Evolutionary conservation across 37 sponge, comb jelly and placozoan genomes (phyloP).

Genomic region (Hormiphora californensis): DNA sequence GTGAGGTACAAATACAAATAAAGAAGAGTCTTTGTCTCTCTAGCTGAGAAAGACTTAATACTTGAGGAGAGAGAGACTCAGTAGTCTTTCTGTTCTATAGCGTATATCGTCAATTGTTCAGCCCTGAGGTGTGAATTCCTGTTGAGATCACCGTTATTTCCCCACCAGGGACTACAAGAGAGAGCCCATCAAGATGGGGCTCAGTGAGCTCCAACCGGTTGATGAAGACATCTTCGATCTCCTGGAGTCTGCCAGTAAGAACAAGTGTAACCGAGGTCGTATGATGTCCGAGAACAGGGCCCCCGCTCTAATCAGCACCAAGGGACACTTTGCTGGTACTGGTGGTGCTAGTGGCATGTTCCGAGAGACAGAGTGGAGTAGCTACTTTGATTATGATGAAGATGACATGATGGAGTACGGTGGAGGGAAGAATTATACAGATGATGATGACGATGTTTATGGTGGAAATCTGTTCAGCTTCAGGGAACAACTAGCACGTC

Average conservation of each 20-base stretch:
- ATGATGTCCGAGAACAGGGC: slow-evolving; percentile 14
- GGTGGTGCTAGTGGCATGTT: slow-evolving; percentile 2
- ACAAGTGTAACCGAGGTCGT: neutral
- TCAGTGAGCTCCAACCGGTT: neutral
- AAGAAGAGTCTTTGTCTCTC: neutral
- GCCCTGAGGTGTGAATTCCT: too few relatives aligned
- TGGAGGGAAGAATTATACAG: neutral
- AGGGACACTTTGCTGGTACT: slow-evolving; percentile 28
- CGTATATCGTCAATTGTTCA: too few relatives aligned
- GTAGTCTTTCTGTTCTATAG: too few relatives aligned
- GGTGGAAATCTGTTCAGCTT: slow-evolving; percentile 15
- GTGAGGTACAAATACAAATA: neutral
- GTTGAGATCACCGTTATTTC: too few relatives aligned
- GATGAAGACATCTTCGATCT: slow-evolving; percentile 34
- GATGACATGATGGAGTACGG: slow-evolving; percentile 32
- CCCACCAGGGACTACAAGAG: slow-evolving; percentile 19
- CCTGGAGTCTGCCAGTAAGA: slow-evolving; percentile 1
- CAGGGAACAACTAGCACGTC: slow-evolving; percentile 21
- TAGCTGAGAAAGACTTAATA: neutral
- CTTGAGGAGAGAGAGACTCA: too few relatives aligned
- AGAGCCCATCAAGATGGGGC: neutral
- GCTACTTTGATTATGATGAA: slow-evolving; percentile 31
- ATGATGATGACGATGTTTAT: slow-evolving; percentile 6
- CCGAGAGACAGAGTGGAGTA: slow-evolving; percentile 2
- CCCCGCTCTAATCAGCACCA: slow-evolving; percentile 38